phyloP scores from a whole-genome alignment of 2,113 vertebrate species.

The Gymnogyps californianus region DNA sequence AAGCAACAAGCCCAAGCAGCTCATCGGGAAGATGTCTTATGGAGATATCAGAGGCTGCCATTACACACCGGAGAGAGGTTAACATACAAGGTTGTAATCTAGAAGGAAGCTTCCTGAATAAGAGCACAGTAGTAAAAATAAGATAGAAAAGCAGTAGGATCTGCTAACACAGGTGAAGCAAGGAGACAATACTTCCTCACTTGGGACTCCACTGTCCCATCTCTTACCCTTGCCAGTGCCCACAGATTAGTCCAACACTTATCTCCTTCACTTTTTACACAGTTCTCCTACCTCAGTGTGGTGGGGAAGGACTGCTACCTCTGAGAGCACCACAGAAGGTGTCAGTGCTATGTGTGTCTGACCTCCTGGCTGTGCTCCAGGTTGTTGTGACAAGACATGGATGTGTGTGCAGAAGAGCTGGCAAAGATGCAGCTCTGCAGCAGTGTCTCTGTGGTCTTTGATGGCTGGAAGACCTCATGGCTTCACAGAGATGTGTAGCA shows the following conservation, averaged over 20 bases:
- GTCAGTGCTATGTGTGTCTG: not conserved
- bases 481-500: not conserved
- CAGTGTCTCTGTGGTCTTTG: not conserved
- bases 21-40: not conserved
- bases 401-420: not conserved
- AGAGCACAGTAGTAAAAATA: not conserved
- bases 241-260: not conserved
- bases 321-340: not conserved
- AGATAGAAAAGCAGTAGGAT: not conserved
- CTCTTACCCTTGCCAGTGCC: not conserved
- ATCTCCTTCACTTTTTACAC: not conserved
- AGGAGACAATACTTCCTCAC: not conserved
- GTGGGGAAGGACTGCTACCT: not conserved
- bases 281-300: not conserved
- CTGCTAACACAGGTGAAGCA: not conserved
- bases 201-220: not conserved
- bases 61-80: not conserved
- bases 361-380: not conserved
- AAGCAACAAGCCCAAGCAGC: not conserved
- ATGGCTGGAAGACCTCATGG: not conserved
- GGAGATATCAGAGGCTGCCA: not conserved
- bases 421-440: not conserved
- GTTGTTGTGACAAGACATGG: not conserved
- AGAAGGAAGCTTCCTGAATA: not conserved
- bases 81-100: not conserved